Conservation (phyloP, 2,797 vertebrate genomes). For the Synanceia verrucosa region DNA sequence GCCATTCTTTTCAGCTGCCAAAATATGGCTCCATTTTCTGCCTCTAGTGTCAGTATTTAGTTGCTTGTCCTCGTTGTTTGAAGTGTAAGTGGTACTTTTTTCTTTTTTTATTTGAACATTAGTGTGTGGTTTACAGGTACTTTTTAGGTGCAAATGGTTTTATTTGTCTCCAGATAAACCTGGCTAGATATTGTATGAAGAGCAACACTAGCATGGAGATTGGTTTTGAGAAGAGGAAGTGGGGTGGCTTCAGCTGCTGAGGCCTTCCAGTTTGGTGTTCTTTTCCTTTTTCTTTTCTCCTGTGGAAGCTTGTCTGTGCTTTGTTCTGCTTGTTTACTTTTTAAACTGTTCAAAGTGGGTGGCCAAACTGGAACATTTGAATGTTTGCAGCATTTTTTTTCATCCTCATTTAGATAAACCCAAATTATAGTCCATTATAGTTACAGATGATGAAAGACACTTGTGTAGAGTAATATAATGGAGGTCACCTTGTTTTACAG, state of each 20-base stretch:
- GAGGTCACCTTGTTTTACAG: slow-evolving; percentile 13
- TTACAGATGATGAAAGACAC: slow-evolving; percentile 13
- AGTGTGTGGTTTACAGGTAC: slow-evolving; percentile 97
- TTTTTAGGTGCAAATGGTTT: slow-evolving; percentile 85
- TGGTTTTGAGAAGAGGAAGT: slow-evolving; percentile 78
- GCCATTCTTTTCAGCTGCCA: slow-evolving; percentile 86
- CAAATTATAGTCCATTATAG: slow-evolving; percentile 6
- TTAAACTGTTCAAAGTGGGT: slow-evolving; percentile 66
- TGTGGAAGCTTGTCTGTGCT: slow-evolving; percentile 76
- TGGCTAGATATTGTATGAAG: slow-evolving; percentile 80
- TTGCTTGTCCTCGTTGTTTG: slow-evolving; percentile 78
- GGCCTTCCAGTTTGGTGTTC: slow-evolving; percentile 71
- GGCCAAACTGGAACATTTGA: slow-evolving; percentile 71
- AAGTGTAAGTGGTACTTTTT: slow-evolving; percentile 87
- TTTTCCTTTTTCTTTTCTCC: slow-evolving; percentile 33
- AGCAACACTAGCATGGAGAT: slow-evolving; percentile 81
- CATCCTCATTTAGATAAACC: neutral
- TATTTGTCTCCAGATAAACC: slow-evolving; percentile 80
- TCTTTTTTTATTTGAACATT: slow-evolving; percentile 48
- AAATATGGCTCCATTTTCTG: slow-evolving; percentile 66
- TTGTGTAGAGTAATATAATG: slow-evolving; percentile 20
- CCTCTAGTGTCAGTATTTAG: slow-evolving; percentile 76
- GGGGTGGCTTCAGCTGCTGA: slow-evolving; percentile 83
- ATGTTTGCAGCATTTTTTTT: slow-evolving; percentile 46
- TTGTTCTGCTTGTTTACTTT: slow-evolving; percentile 66